A percentile compares a stretch with the other conserved stretches of the same genome.
Evolutionary conservation across 2,113 vertebrate genomes (phyloP).

Genomic region (Channa argus): DNA sequence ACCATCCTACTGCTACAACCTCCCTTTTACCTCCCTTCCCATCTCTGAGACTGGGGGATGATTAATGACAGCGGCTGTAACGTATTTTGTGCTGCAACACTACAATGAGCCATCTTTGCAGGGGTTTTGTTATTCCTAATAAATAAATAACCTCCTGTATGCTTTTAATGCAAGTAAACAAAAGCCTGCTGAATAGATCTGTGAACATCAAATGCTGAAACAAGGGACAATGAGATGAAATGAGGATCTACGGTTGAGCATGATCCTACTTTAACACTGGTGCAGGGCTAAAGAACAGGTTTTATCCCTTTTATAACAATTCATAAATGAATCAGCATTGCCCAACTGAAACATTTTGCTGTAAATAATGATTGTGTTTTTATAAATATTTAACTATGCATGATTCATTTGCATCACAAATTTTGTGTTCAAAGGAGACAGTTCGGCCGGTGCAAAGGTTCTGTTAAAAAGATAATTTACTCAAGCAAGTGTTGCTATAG

Average conservation of each 20-base stretch:
- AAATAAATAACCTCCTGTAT: constrained; percentile 60
- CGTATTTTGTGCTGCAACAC: constrained; percentile 36
- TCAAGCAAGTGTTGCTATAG: constrained; percentile 30
- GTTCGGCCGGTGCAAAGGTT: constrained; percentile 3
- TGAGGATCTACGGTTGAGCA: neutral
- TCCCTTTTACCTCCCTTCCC: neutral
- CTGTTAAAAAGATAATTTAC: constrained; percentile 9
- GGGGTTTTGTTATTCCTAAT: constrained; percentile 58
- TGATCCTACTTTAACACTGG: neutral
- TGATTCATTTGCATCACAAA: constrained; percentile 39
- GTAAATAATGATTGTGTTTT: constrained; percentile 48
- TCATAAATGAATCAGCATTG: neutral
- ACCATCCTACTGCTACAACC: neutral
- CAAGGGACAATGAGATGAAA: constrained; percentile 12
- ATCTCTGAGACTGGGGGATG: constrained; percentile 23
- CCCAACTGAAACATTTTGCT: constrained; percentile 1
- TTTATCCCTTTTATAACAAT: constrained; percentile 2
- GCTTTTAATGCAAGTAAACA: constrained; percentile 40
- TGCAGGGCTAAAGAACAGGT: neutral
- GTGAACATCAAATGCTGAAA: constrained; percentile 24
- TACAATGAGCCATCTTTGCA: constrained; percentile 31
- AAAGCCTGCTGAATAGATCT: constrained; percentile 52
- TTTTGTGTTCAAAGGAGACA: constrained; percentile 1
- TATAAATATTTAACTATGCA: constrained; percentile 55
- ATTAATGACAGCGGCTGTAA: constrained; percentile 59